A percentile compares a stretch with the other conserved stretches of the same genome.
Evolutionary conservation across 2,888 invertebrate genomes (phyloP).

Genomic region (Drosophila borealis): DNA sequence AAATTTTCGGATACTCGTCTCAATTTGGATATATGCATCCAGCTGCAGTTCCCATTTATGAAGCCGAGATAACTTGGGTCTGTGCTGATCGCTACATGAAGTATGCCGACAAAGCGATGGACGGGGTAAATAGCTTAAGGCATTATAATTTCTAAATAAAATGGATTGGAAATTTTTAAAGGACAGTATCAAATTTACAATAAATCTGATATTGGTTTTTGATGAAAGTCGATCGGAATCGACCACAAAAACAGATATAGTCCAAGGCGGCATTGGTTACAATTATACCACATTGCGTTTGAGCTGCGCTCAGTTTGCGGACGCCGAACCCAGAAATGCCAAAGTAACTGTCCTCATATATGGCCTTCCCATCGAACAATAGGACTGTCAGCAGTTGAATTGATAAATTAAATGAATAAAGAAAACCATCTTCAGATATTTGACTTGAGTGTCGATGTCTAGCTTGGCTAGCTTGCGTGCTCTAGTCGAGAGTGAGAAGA

Average conservation of each 20-base stretch:
- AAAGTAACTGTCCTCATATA: constrained; percentile 52
- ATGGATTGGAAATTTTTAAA: background rate
- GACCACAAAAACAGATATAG: constrained; percentile 24
- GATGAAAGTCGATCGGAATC: constrained; percentile 44
- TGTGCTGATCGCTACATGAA: constrained; percentile 9
- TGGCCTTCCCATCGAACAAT: constrained; percentile 13
- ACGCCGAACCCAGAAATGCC: background rate
- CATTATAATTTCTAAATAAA: background rate
- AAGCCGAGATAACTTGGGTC: constrained; percentile 32
- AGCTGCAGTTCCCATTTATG: constrained; percentile 53
- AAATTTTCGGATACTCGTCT: constrained; percentile 33
- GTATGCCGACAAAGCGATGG: constrained; percentile 9
- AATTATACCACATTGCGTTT: constrained; percentile 49
- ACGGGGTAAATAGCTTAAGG: constrained; percentile 29
- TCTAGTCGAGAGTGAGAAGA: too few species aligned
- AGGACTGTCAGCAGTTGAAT: background rate
- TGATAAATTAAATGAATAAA: too few species aligned
- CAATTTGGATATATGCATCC: constrained; percentile 56
- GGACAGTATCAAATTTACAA: constrained; percentile 31
- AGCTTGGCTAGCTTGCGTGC: too few species aligned
- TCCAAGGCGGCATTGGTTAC: constrained; percentile 51
- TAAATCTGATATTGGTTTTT: constrained; percentile 54
- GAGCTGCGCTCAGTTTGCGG: background rate
- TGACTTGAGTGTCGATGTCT: too few species aligned
- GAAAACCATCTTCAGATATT: too few species aligned